Percentiles rank a stretch among this genome's conserved stretches.
phyloP scores from a whole-genome alignment of 2,113 vertebrate species.

The Zosterops japonicus region DNA sequence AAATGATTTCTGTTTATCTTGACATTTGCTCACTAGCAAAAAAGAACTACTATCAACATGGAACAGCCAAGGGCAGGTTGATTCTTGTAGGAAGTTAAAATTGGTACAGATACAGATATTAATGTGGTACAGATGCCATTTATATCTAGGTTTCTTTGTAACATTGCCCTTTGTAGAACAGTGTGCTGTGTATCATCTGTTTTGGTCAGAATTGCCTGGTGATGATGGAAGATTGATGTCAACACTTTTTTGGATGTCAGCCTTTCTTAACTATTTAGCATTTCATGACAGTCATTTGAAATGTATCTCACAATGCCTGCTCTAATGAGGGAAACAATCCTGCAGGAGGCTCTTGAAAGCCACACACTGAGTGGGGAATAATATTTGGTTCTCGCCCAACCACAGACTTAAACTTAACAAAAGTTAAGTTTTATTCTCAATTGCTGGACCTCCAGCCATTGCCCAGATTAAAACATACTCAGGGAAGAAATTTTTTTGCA shows the following conservation, averaged over 20 bases:
- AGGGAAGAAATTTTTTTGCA: not conserved
- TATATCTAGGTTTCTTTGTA: not conserved
- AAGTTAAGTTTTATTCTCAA: not conserved
- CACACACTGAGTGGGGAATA: not conserved
- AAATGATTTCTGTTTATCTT: slow-evolving; percentile 9
- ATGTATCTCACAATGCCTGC: not conserved
- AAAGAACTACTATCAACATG: not conserved
- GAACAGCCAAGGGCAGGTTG: not conserved
- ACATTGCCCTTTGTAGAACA: not conserved
- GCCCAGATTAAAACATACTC: not conserved
- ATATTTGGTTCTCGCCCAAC: not conserved
- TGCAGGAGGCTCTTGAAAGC: not conserved
- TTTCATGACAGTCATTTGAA: not conserved
- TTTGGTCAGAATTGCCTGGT: not conserved
- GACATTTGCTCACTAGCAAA: not conserved
- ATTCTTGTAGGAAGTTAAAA: not conserved
- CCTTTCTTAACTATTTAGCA: not conserved
- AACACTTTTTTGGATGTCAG: not conserved
- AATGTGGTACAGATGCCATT: not conserved
- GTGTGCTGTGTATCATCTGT: not conserved
- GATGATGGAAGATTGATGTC: not conserved
- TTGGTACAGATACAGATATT: not conserved
- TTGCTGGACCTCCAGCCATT: not conserved
- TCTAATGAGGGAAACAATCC: not conserved
- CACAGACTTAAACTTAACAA: not conserved